Conservation (phyloP, 2,113 vertebrate genomes). For the Litocranius walleri region DNA sequence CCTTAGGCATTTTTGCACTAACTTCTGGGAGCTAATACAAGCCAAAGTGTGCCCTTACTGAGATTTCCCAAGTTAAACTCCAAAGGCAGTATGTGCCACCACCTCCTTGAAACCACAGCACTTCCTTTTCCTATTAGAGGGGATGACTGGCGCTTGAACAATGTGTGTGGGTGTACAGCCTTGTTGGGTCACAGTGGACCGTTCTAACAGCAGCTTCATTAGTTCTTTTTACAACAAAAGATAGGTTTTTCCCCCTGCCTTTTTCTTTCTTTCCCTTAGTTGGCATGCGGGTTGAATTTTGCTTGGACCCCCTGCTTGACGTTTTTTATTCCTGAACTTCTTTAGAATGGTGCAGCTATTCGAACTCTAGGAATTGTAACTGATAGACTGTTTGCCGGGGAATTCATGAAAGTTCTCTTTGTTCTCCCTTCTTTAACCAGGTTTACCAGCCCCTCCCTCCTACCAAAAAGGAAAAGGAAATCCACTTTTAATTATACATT, state of each 20-base stretch:
- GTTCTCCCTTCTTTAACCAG: conserved; percentile 82
- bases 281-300: conserved; percentile 83
- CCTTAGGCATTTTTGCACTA: conserved; percentile 66
- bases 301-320: conserved; percentile 85
- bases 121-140: conserved; percentile 76
- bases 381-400: conserved; percentile 85
- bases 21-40: conserved; percentile 70
- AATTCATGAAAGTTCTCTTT: conserved; percentile 86
- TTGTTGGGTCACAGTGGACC: conserved; percentile 81
- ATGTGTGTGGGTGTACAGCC: conserved; percentile 82
- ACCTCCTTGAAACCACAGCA: conserved; percentile 66
- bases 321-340: conserved; percentile 80
- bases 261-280: conserved; percentile 82
- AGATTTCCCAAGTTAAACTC: conserved; percentile 75
- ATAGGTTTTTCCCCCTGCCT: conserved; percentile 75
- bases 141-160: conserved; percentile 78
- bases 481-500: conserved; percentile 87
- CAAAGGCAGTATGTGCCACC: conserved; percentile 69
- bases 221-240: conserved; percentile 86
- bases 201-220: conserved; percentile 85
- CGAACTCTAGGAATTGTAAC: conserved; percentile 85
- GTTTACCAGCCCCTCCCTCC: conserved; percentile 79
- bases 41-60: conserved; percentile 68
- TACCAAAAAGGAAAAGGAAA: conserved; percentile 82
- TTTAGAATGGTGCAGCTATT: conserved; percentile 83